Percentiles rank a stretch among this genome's conserved stretches.
phyloP scores from a whole-genome alignment of 2,888 invertebrate species.

The Aelia acuminata region DNA sequence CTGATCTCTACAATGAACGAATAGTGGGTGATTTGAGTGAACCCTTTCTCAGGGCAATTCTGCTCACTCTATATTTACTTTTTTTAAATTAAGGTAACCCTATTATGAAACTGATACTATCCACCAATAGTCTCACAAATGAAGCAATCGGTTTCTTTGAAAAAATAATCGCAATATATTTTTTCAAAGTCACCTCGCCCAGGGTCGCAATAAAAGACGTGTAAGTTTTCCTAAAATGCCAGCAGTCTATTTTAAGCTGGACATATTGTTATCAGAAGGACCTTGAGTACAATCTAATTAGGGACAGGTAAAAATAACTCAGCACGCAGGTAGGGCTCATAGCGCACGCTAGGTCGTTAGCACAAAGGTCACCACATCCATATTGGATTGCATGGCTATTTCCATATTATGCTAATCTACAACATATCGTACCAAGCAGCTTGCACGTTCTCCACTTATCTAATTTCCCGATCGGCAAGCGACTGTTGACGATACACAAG shows the following conservation, averaged over 20 bases:
- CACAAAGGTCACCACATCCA: neutral
- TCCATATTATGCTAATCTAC: constrained; percentile 1
- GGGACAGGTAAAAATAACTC: constrained; percentile 11
- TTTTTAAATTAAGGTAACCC: no score
- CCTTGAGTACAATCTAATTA: constrained; percentile 26
- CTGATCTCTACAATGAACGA: no score
- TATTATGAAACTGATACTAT: no score
- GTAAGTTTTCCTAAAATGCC: neutral
- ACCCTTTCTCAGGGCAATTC: no score
- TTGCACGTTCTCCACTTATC: constrained; percentile 10
- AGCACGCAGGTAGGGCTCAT: constrained; percentile 27
- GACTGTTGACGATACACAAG: neutral
- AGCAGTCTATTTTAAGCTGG: neutral
- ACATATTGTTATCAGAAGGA: constrained; percentile 6
- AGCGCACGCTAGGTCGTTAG: constrained; percentile 16
- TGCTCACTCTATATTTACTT: no score
- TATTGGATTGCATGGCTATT: no score
- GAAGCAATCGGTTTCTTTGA: no score
- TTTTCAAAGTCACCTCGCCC: no score
- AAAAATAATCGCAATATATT: no score
- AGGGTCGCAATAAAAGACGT: no score
- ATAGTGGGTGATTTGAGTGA: no score
- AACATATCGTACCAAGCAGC: neutral
- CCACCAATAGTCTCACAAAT: no score
- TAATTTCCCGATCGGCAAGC: neutral